Evolutionary conservation across 1,140 invertebrate genomes (phyloP).

Genomic region (Lucilia sericata): DNA sequence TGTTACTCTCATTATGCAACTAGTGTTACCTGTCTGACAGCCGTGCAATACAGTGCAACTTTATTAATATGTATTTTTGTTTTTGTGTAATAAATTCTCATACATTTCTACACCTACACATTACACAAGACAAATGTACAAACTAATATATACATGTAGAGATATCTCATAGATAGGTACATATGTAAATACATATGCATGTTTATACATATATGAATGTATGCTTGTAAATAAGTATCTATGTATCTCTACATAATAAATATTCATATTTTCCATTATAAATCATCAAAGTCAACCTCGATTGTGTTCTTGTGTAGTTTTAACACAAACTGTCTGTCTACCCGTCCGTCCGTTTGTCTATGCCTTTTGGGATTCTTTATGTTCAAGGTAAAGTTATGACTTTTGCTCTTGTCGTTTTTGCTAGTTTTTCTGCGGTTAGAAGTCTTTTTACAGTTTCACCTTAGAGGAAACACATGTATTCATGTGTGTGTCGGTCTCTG

Average conservation of each 20-base stretch:
- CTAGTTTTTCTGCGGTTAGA: neutral
- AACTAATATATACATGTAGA: no score
- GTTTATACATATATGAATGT: no score
- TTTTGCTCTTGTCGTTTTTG: neutral
- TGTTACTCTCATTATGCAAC: slow-evolving; percentile 37
- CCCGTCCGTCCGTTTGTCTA: neutral
- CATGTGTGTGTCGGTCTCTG: no score
- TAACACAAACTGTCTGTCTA: neutral
- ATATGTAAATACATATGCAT: no score
- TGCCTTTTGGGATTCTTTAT: slow-evolving; percentile 11
- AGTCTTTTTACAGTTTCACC: slow-evolving; percentile 20
- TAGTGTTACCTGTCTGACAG: slow-evolving; percentile 20
- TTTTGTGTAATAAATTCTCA: neutral
- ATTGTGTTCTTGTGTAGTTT: neutral
- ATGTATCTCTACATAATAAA: neutral
- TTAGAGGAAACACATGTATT: neutral
- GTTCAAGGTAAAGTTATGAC: slow-evolving; percentile 18
- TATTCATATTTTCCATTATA: slow-evolving; percentile 21
- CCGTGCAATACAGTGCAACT: neutral
- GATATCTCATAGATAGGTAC: no score
- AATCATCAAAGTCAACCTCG: slow-evolving; percentile 6
- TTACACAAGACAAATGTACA: no score
- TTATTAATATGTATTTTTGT: neutral
- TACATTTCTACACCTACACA: neutral
- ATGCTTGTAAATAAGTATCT: no score